These are phyloP conservation scores for Epizoanthus illoricatus DNA, from an alignment of 92 coral and sea anemone genomes.

Conservation along the genomic window DNA sequence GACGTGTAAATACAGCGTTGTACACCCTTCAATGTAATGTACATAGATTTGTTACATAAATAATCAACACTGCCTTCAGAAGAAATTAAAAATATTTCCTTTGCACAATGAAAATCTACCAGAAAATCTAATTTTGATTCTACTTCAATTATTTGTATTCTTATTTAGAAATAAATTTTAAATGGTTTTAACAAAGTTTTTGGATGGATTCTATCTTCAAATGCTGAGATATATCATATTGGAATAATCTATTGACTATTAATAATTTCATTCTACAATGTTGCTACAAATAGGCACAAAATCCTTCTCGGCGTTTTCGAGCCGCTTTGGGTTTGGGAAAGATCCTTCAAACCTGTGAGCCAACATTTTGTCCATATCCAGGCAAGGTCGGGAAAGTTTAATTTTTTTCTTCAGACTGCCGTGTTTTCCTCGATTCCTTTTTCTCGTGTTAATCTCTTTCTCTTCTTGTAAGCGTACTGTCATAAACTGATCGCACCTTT, in stretches of 20 bases:
- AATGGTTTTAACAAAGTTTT: neutral
- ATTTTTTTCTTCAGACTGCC: conserved; percentile 22
- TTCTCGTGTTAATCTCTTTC: conserved; percentile 22
- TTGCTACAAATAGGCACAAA: neutral
- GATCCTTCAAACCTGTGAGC: conserved; percentile 31
- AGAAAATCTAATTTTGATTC: neutral
- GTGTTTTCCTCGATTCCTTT: conserved; percentile 16
- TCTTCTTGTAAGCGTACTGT: conserved; percentile 31
- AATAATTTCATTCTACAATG: conserved; percentile 13
- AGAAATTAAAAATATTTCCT: conserved; percentile 3
- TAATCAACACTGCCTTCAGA: conserved; percentile 1
- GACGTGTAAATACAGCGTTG: conserved; percentile 5
- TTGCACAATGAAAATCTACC: neutral
- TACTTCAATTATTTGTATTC: neutral
- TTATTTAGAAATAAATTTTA: too few relatives aligned
- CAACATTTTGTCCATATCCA: conserved; percentile 42
- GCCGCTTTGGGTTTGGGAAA: conserved; percentile 20
- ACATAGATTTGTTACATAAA: conserved; percentile 33
- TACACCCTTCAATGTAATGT: conserved; percentile 24
- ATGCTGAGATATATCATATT: neutral
- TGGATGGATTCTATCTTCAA: neutral
- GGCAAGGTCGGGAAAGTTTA: conserved; percentile 26
- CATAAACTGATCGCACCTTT: conserved; percentile 15
- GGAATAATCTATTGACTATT: neutral
- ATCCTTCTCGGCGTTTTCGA: conserved; percentile 14